A percentile compares a stretch with the other conserved stretches of the same genome.
Evolutionary conservation across 2,888 invertebrate genomes (phyloP).

Genomic region (Cerceris rybyensis): DNA sequence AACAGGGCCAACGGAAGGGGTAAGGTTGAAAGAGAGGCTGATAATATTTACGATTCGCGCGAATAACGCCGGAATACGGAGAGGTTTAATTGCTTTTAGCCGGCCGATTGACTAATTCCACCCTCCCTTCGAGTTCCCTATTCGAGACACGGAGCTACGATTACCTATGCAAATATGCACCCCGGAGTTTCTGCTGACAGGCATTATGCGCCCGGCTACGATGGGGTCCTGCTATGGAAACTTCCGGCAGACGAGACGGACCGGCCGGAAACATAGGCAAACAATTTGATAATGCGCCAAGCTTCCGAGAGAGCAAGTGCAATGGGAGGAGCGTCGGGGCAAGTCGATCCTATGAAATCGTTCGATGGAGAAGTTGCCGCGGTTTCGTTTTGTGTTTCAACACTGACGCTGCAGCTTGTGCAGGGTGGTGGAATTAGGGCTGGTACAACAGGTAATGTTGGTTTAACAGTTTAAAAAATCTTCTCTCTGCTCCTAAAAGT

Average conservation of each 20-base stretch:
- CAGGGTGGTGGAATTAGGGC: no score
- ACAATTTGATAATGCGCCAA: constrained; percentile 68
- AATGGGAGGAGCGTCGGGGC: not conserved
- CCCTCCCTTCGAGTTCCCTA: constrained; percentile 43
- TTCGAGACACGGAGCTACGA: constrained; percentile 63
- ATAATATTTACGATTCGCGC: constrained; percentile 30
- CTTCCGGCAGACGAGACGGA: constrained; percentile 73
- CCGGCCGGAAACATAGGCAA: constrained; percentile 66
- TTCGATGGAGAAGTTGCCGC: constrained; percentile 34
- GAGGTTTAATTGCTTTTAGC: constrained; percentile 25
- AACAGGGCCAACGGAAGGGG: constrained; percentile 7
- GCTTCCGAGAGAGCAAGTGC: constrained; percentile 28
- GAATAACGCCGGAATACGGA: not conserved
- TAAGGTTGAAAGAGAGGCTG: not conserved
- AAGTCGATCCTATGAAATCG: constrained; percentile 18
- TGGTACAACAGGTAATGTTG: no score
- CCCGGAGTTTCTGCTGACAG: constrained; percentile 67
- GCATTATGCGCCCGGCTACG: constrained; percentile 61
- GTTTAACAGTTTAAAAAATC: no score
- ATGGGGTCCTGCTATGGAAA: constrained; percentile 58
- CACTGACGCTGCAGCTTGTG: no score
- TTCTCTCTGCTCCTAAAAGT: no score
- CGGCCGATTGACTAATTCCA: constrained; percentile 31
- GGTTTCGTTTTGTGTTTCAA: constrained; percentile 1
- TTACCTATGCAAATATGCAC: constrained; percentile 73